These are phyloP conservation scores for Neoarius graeffei DNA, from an alignment of 2,113 vertebrate species.

Conservation along the genomic window DNA sequence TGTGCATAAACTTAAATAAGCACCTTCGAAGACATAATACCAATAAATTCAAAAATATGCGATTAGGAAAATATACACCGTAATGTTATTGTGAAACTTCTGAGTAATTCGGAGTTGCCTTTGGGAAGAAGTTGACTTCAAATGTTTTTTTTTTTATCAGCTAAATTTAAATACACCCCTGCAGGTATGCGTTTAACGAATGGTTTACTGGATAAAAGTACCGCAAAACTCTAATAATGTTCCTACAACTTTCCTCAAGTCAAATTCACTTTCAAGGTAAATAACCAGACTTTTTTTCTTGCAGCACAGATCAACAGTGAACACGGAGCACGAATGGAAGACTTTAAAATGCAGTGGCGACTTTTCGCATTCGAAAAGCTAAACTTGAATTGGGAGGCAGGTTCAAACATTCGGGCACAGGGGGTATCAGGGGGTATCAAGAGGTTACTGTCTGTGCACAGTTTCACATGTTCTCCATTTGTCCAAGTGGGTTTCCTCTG, in stretches of 20 bases:
- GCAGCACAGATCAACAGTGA: neutral
- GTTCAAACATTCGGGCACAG: neutral
- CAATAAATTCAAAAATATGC: neutral
- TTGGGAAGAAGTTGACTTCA: neutral
- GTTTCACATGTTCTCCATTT: neutral
- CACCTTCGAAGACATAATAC: neutral
- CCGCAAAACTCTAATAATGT: neutral
- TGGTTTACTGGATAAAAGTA: neutral
- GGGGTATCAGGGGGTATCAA: neutral
- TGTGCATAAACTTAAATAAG: neutral
- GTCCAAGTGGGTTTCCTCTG: neutral
- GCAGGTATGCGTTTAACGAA: neutral
- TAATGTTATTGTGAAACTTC: neutral
- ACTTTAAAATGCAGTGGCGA: neutral
- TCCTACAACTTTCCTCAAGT: neutral
- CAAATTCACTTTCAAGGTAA: neutral
- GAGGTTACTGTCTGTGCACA: neutral
- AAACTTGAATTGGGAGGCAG: neutral
- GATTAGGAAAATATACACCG: neutral
- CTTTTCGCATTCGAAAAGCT: neutral
- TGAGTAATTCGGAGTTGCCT: neutral
- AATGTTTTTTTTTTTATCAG: neutral
- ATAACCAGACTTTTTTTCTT: neutral
- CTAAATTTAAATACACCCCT: neutral
- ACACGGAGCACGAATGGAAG: neutral